Evolutionary conservation across 2,113 vertebrate species (phyloP), one percentile per base, ranked within the genome.

Genomic region (Mixornis gularis): DNA sequence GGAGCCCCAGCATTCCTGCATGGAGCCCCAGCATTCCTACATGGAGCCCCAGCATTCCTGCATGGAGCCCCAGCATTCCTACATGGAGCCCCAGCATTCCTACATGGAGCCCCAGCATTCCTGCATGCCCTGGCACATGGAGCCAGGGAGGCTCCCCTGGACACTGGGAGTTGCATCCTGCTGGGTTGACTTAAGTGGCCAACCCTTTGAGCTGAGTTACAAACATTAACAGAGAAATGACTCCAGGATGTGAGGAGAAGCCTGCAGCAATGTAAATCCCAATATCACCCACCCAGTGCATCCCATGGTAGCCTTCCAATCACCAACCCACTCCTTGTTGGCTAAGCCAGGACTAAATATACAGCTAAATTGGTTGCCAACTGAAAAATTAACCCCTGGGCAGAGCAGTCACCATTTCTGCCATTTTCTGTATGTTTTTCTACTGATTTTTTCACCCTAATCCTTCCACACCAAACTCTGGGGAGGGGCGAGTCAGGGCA

Each of bases 121-220:
- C n/a, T 53, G 68, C 79, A 53, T 9, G 15, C 40, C 26, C 32
- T 2, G 4, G n/a, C 1, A 4, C 0, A 5, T 3, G 70, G 59
- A 65, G 63, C 60, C 66, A 40, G 51, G 41, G 20, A 22, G 41
- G 30, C 38, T 84, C 56, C 2, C 10, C 14, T 4, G 12, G 44
- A 25, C 6, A 10, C 60, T 1, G 1, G 0, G 24, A 62, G 8
- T 2, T 9, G 16, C 44, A 0, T 21, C 43, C 34, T 3, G 29
- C 19, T 36, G 43, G 36, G 29, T 5, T 49, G 48, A 24, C 30
- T 18, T 3, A 3, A 20, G 25, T 3, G 59, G 38, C 32, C n/a
- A 52, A 32, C 14, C 32, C 74, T 51, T 24, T 1, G 12, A 55
- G 46, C 56, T 10, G 48, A 53, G 52, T 21, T 64, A 25, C 2